Evolutionary conservation across 2,888 invertebrate species (phyloP), one percentile per base, ranked within the genome.

Genomic region (Hyalella azteca): DNA sequence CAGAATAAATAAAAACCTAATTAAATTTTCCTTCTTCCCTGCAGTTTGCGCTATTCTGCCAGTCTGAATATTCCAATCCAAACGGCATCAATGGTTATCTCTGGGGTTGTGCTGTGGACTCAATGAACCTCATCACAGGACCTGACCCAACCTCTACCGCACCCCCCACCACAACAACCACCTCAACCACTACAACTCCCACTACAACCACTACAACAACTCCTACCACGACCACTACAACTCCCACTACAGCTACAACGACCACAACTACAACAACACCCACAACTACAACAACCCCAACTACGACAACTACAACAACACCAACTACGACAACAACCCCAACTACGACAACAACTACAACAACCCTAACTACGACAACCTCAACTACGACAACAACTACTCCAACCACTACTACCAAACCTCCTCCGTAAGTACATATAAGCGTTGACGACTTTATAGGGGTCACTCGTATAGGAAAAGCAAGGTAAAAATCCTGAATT

Each of bases 21-120:
- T n/a, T n/a, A n/a, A n/a, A n/a, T n/a, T n/a, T n/a, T 15, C 45
- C 11, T 45, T 1, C 19, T 49, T 49, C 22, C 15, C 5, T 59
- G 26, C 66, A 66, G 66, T 36, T 66, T 66, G 32, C 66, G 36
- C 36, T 66, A 36, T 66, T 66, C 66, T 66, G 66, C 29, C 66
- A 66, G 66, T 66, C 66, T 15, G 66, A 66, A 9, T 66, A 66
- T 19, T 66, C 19, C 36, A 66, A 66, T 4, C 66, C 66, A 4
- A 36, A 36, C 11, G 5, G 7, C 5, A 0, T 15, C 0, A 19
- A 66, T 0, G 66, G 66, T 36, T 66, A 66, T 15, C 66, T 66
- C 3, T 66, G 66, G 66, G 66, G 66, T 36, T 66, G 66, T 36
- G 66, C 66, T 39, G 19, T 66, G 19, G 66, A 66, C n/a, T 66